These are phyloP conservation scores for Stratiomys singularior DNA, from an alignment of 2,888 invertebrate genomes.

Conservation along the genomic window DNA sequence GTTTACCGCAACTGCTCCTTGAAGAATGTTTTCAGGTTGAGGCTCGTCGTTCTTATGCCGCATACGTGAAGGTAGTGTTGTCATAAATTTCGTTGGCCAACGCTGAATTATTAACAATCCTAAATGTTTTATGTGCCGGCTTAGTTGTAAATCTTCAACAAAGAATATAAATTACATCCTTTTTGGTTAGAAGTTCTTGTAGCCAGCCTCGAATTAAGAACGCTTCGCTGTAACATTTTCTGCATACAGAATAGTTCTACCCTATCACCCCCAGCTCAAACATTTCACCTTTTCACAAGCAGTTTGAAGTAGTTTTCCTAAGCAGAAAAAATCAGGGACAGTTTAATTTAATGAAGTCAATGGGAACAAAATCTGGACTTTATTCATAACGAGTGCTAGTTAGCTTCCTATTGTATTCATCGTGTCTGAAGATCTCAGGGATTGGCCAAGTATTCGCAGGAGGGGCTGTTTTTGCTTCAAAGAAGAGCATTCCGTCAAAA, in stretches of 20 bases:
- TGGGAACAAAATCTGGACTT: slow-evolving; percentile 7
- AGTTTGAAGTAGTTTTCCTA: not conserved
- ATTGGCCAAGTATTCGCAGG: no score
- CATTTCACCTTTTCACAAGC: no score
- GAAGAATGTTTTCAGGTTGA: not conserved
- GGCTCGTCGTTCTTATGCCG: not conserved
- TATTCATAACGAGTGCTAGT: not conserved
- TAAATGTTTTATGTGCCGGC: slow-evolving; percentile 41
- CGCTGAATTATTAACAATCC: slow-evolving; percentile 42
- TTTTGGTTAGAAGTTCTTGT: slow-evolving; percentile 3
- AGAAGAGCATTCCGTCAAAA: no score
- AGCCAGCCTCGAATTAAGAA: not conserved
- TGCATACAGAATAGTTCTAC: not conserved
- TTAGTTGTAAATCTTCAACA: slow-evolving; percentile 37
- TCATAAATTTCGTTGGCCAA: slow-evolving; percentile 40
- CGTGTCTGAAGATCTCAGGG: no score
- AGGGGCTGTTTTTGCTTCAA: no score
- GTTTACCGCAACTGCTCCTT: not conserved
- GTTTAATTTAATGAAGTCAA: slow-evolving; percentile 11
- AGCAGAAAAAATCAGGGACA: slow-evolving; percentile 20
- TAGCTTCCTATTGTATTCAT: no score
- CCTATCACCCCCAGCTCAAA: not conserved
- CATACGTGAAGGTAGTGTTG: not conserved
- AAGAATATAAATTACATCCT: slow-evolving; percentile 39
- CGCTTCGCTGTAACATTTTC: not conserved